Conservation (phyloP, 2,113 vertebrate species). For the Pangasianodon gigas region DNA sequence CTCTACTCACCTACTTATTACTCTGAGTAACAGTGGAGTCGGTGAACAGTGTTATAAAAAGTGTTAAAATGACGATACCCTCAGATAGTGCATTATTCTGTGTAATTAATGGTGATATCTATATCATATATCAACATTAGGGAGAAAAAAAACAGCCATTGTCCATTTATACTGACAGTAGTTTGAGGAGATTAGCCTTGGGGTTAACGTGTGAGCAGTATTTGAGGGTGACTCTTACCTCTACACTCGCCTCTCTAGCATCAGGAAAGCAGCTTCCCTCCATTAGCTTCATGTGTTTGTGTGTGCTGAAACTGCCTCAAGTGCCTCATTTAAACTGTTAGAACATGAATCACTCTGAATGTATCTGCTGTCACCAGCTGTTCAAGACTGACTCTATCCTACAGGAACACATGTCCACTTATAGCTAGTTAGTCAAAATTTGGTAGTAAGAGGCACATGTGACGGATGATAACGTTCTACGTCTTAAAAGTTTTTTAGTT, state of each 20-base stretch:
- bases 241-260: neutral
- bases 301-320: neutral
- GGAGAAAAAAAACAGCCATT: too few species aligned
- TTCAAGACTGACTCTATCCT: slow-evolving; percentile 15
- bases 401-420: slow-evolving; percentile 12
- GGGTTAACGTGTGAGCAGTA: neutral
- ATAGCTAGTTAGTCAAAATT: slow-evolving; percentile 34
- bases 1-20: neutral
- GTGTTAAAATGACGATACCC: neutral
- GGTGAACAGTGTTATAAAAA: neutral
- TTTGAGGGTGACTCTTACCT: slow-evolving; percentile 30
- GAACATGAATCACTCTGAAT: neutral
- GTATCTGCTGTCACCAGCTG: neutral
- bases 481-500: neutral
- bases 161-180: neutral
- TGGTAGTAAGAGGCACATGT: neutral
- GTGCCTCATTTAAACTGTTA: neutral
- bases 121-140: neutral
- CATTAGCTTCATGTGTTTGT: slow-evolving; percentile 35
- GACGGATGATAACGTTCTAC: slow-evolving; percentile 35
- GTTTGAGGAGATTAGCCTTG: neutral
- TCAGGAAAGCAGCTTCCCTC: slow-evolving; percentile 22
- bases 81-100: neutral
- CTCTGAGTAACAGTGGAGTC: neutral
- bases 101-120: neutral